phyloP scores from a whole-genome alignment of 2,113 vertebrate genomes.

The Hiodon tergisus region DNA sequence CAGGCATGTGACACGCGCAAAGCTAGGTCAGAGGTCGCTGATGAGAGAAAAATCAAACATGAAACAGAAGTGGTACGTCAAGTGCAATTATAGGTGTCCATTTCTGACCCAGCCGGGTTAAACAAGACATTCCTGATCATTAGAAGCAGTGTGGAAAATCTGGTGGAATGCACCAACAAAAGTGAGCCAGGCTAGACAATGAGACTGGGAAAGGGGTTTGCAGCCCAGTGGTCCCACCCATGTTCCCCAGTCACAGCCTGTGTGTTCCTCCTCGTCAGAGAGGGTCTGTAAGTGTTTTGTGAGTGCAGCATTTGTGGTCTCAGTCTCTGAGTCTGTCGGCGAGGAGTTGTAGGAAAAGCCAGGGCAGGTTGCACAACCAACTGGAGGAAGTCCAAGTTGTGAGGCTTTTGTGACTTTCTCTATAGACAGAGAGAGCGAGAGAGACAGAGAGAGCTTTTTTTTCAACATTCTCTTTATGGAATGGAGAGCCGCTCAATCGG shows the following conservation, averaged over 20 bases:
- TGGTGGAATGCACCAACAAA: conserved; percentile 16
- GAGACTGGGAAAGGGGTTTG: neutral
- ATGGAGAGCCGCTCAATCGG: neutral
- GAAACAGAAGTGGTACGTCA: conserved; percentile 28
- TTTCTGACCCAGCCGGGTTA: conserved; percentile 25
- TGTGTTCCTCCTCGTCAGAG: conserved; percentile 12
- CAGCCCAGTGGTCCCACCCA: neutral
- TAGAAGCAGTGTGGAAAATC: conserved; percentile 25
- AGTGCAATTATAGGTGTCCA: conserved; percentile 23
- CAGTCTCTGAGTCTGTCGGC: conserved; percentile 18
- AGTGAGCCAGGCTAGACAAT: neutral
- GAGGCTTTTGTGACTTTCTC: conserved; percentile 4
- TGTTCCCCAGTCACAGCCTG: conserved; percentile 9
- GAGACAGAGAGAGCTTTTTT: neutral
- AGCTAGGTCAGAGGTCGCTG: conserved; percentile 17
- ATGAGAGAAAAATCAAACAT: conserved; percentile 25
- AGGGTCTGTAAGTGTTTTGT: conserved; percentile 1
- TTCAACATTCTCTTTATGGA: no score
- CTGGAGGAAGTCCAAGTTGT: conserved; percentile 9
- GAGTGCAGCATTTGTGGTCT: conserved; percentile 9
- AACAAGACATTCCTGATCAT: conserved; percentile 33
- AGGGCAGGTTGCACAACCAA: conserved; percentile 14
- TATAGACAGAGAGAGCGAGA: conserved; percentile 3
- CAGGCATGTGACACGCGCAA: conserved; percentile 17
- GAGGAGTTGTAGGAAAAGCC: neutral